Base-by-base conservation (phyloP, 2,797 vertebrate species). In the Lagorchestes hirsutus region DNA sequence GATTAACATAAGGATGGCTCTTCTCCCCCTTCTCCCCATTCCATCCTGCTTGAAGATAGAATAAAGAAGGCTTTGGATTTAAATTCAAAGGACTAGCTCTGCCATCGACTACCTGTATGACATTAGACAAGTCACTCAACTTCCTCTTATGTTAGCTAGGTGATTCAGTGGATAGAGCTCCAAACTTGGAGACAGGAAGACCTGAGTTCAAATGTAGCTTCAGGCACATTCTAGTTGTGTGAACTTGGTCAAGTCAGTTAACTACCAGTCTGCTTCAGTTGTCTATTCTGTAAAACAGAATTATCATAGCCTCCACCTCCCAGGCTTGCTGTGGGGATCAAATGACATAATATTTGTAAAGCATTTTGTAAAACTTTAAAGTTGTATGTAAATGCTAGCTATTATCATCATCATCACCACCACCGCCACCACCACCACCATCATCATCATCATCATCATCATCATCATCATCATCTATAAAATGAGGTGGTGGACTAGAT, bases 341-440 rank as follows among this genome's bases (percentile, higher is more conserved):
- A 67, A 40, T 93, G 93, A 96, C 13, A 67, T 94, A 0, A 24
- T 92, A 87, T 93, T 14, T 22, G 55, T 55, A 91, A 91, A 40
- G 54, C 16, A 55, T 22, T 55, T n/a, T 55, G 5, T 82, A 46
- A 40, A 82, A 46, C 67, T 5, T 82, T 40, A 87, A 82, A 50
- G 3, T 87, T 87, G 8, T 87, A 27, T 27, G 14, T 87, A 27
- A 87, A 87, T 87, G 74, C 9, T 46, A 50, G 2, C 40, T 87
- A 87, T 87, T 4, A 27, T 11, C 46, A 34, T 22, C 29, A 62
- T 14, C 13, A 31, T 11, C 10, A 62, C 10, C 9, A 57, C 13
- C 28, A 52, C 6, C 6, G 0, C 46, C 46, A 34, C 3, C 31
- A 62, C 13, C 28, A 62, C 12, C 31, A 56, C 27, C 56, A 56